Evolutionary conservation across 2,888 invertebrate genomes (phyloP), one percentile per base, ranked within the genome.

Genomic region (Exocentrus adspersus): DNA sequence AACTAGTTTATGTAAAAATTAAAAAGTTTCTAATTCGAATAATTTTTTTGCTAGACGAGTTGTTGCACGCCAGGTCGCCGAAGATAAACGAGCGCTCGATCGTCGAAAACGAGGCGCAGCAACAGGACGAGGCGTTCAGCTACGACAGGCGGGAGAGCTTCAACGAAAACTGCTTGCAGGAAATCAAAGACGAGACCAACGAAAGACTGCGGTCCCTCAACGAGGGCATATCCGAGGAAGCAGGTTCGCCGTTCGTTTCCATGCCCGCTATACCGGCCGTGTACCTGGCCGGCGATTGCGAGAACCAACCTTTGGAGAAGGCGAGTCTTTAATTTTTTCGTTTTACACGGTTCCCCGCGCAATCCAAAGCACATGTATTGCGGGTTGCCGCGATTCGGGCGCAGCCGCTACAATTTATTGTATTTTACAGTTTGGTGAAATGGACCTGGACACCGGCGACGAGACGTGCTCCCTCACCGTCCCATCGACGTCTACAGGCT

Each of bases 261-360:
- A 85, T 86, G 84, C 85, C 85, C 3, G 82, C 84, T 1, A 85
- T 85, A 66, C 85, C 86, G n/a, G 84, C 85, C 16, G 84, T 84
- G 20, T 84, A 85, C 74, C 75, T 86, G 57, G 83, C 84, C 53
- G 85, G 83, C 50, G 86, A 86, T 69, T 78, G 77, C 2, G 81
- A 81, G n/a, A 85, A 85, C 48, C 87, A 87, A 75, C 86, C 87
- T 52, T 79, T 88, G 68, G 89, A 88, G 73, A 89, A 88, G 86
- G 89, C 88, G 72, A 5, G 6, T 12, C 24, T 45, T 42, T 6
- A 30, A 37, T 30, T 41, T 45, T 30, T 16, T 43, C 42, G n/a
- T n/a, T n/a, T n/a, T n/a, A n/a, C n/a, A n/a, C n/a, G 19, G 14
- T 37, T 14, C 14, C 14, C 14, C 37, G 37, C n/a, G 12, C 12